Conservation (phyloP, 1,140 invertebrate genomes). For the Zaprionus lachaisei region DNA sequence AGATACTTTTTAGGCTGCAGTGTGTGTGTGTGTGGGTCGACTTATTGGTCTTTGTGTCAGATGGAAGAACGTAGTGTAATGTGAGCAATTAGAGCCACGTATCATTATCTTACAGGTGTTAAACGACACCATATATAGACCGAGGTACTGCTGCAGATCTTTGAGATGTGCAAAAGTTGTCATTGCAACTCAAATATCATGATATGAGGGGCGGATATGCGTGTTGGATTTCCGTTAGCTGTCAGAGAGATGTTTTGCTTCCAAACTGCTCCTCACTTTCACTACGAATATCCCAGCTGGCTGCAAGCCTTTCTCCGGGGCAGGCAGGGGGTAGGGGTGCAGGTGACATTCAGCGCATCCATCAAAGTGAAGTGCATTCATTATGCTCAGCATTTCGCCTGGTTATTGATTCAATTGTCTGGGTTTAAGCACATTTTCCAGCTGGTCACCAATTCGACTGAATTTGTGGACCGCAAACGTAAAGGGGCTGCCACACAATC, state of each 20-base stretch:
- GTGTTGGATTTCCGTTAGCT: conserved; percentile 49
- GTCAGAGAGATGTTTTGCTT: conserved; percentile 29
- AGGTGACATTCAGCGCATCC: conserved; percentile 60
- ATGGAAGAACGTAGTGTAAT: conserved; percentile 58
- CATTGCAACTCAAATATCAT: conserved; percentile 44
- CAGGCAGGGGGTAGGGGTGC: conserved; percentile 8
- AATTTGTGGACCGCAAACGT: conserved; percentile 48
- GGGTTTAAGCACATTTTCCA: conserved; percentile 61
- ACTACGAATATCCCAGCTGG: conserved; percentile 25
- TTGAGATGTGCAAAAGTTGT: conserved; percentile 37
- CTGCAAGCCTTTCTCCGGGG: conserved; percentile 33
- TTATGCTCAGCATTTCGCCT: conserved; percentile 44
- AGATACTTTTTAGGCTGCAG: conserved; percentile 66
- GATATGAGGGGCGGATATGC: conserved; percentile 66
- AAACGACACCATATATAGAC: conserved; percentile 47
- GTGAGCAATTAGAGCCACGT: conserved; percentile 68
- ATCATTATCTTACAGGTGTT: conserved; percentile 73
- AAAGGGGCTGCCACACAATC: conserved; percentile 30
- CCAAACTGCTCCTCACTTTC: conserved; percentile 9
- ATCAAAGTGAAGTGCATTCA: conserved; percentile 73
- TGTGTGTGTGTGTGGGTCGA: conserved; percentile 54
- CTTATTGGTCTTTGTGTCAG: conserved; percentile 79
- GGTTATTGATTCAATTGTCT: conserved; percentile 51
- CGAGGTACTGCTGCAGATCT: background rate
- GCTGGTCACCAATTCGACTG: conserved; percentile 64